Base-by-base conservation (phyloP, 1,140 invertebrate genomes). In the Pseudoatta argentina region DNA sequence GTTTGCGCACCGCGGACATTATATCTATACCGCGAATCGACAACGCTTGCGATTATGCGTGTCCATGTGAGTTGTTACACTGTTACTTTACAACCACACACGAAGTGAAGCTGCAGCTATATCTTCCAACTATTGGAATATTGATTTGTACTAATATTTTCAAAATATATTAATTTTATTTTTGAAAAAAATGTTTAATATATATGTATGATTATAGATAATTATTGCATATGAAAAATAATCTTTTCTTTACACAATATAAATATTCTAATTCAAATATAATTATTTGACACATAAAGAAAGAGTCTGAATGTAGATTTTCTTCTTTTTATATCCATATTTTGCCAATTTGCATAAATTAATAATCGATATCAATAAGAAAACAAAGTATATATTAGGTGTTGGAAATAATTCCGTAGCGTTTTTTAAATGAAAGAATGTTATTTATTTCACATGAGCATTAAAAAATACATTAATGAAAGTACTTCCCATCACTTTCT, bases 1-100 rank as follows among this genome's bases (percentile, higher is more conserved):
- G 71, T 88, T 77, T 85, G 72, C 48, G 27, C 55, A 53, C 57
- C 39, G 30, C 2, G 21, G 24, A 53, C n/a, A 34, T 53, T 76
- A 8, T 39, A 75, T 88, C 78, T 71, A 1, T 27, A 82, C 55
- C 48, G 67, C 39, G 44, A 71, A 88, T 87, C 67, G 55, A 76
- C 44, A 73, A 83, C 14, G 78, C 27, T 75, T 63, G 27, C 27
- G 86, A 34, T 71, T 64, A 44, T 51, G 24, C 69, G n/a, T 77
- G 27, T 53, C 53, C 51, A 87, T 66, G 85, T 48, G 16, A 30
- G 71, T 71, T 63, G 69, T 53, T 27, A 27, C 57, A 76, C 63
- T 30, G 7, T 63, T 27, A 16, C 1, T 16, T 10, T 34, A 12
- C n/a, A 3, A 16, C n/a, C 2, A 44, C 39, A 57, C 55, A 48